Evolutionary conservation across 2,797 vertebrate genomes (phyloP).

Genomic region (Pyrocephalus nanus): DNA sequence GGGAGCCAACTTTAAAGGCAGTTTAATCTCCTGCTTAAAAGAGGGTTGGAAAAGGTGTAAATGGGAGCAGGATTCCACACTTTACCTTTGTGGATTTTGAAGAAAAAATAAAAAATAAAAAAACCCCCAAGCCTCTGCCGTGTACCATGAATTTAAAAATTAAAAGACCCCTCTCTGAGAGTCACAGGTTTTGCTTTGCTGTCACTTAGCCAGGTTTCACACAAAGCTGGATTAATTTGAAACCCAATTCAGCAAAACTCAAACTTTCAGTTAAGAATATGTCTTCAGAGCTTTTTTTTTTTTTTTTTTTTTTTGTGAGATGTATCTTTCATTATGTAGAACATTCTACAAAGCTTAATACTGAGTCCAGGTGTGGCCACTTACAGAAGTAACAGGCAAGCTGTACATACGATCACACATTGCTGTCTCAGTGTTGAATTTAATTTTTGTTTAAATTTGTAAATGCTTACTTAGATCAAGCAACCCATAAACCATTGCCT

Average conservation of each 20-base stretch:
- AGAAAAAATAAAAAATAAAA: background rate
- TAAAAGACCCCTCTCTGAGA: background rate
- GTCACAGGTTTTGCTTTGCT: background rate
- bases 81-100: background rate
- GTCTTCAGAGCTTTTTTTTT: background rate
- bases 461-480: background rate
- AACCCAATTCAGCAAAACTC: background rate
- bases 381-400: background rate
- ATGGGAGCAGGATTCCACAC: background rate
- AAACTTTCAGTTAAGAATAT: background rate
- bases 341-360: background rate
- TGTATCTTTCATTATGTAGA: background rate
- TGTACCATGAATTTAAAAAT: background rate
- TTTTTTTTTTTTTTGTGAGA: background rate
- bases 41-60: background rate
- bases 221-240: background rate
- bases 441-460: background rate
- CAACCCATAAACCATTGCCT: background rate
- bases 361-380: background rate
- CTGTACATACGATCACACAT: background rate
- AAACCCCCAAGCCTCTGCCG: background rate
- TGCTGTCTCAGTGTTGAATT: background rate
- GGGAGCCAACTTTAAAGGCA: background rate
- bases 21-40: background rate
- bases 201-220: background rate